phyloP scores from a whole-genome alignment of 2,113 vertebrate species.

The Mustela nigripes region DNA sequence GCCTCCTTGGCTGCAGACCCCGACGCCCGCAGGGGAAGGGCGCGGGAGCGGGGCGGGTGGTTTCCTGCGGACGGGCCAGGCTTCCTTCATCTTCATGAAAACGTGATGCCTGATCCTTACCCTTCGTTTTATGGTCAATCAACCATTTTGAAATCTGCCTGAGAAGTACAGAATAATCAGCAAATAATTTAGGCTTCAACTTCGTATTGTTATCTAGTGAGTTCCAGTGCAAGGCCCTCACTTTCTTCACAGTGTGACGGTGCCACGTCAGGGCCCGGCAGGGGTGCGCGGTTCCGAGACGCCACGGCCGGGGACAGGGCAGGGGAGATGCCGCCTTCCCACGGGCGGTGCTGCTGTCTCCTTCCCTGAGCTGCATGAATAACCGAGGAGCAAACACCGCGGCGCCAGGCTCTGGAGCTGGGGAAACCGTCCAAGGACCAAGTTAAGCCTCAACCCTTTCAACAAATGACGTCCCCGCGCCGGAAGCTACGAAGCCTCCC shows the following conservation, averaged over 20 bases:
- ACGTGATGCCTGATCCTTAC: fast-evolving
- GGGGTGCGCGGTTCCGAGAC: too few species aligned
- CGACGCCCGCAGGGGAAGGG: fast-evolving
- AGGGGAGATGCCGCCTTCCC: too few species aligned
- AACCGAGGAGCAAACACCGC: background rate
- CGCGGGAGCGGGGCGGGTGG: fast-evolving
- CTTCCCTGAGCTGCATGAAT: background rate
- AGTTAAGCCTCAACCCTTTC: fast-evolving
- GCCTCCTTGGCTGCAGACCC: background rate
- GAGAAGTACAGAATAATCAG: background rate
- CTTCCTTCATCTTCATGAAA: fast-evolving
- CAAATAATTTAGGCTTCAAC: background rate
- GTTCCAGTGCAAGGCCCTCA: fast-evolving
- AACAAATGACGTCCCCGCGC: too few species aligned
- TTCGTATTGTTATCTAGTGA: fast-evolving
- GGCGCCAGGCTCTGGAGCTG: background rate
- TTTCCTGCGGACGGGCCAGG: fast-evolving
- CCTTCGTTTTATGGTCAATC: background rate
- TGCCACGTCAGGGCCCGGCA: fast-evolving
- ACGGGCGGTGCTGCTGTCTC: fast-evolving
- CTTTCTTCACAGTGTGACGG: fast-evolving
- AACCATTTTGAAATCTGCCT: background rate
- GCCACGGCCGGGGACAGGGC: background rate
- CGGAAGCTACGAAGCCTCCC: too few species aligned
- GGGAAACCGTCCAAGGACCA: background rate